Percentiles rank a stretch among this genome's conserved stretches.
phyloP scores from a whole-genome alignment of 2,797 vertebrate species.

The Sebastes steindachneri region DNA sequence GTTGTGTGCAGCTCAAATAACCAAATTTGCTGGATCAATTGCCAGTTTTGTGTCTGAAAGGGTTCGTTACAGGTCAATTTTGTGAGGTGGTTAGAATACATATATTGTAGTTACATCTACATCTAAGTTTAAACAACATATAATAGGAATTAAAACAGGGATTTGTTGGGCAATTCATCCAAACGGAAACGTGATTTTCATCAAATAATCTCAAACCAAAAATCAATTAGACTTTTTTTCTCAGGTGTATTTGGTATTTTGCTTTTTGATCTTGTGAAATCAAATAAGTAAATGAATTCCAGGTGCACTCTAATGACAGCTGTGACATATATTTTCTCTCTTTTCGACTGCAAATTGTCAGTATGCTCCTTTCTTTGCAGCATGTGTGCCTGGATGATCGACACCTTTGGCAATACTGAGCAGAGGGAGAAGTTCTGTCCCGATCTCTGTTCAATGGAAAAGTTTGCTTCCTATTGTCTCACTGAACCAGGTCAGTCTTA shows the following conservation, averaged over 20 bases:
- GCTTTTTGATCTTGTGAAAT: not conserved
- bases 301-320: not conserved
- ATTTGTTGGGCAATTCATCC: not conserved
- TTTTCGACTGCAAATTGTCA: not conserved
- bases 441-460: conserved; percentile 93
- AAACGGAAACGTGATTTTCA: not conserved
- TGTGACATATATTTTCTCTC: not conserved
- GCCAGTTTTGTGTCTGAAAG: not conserved
- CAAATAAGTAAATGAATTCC: not conserved
- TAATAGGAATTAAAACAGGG: not conserved
- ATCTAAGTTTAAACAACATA: not conserved
- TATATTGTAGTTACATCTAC: too few relatives aligned
- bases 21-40: not conserved
- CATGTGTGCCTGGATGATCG: conserved; percentile 98
- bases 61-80: not conserved
- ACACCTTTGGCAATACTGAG: conserved; percentile 90
- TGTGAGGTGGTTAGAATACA: not conserved
- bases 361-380: conserved; percentile 73
- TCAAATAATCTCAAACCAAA: not conserved
- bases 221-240: not conserved
- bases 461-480: conserved; percentile 95
- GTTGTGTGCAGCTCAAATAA: too few relatives aligned
- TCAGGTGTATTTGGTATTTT: not conserved
- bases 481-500: conserved; percentile 92
- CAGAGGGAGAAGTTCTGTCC: conserved; percentile 92